These are phyloP conservation scores for Phylloscopus trochilus DNA, from an alignment of 2,113 vertebrate species.

Conservation along the genomic window DNA sequence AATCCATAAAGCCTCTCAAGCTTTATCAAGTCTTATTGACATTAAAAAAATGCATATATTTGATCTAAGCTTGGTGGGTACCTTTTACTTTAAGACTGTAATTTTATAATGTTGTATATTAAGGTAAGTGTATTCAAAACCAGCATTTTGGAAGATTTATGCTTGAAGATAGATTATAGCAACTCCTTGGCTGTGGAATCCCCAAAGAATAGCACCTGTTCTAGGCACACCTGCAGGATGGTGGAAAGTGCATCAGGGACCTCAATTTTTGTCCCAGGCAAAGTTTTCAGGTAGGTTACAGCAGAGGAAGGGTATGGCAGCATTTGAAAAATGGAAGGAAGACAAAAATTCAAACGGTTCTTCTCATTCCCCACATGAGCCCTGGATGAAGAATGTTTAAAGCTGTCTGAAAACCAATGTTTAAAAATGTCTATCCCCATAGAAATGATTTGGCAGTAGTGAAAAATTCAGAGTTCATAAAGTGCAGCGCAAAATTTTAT, in stretches of 20 bases:
- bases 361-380: background rate
- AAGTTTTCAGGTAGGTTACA: background rate
- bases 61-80: accelerated
- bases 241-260: background rate
- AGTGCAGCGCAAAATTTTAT: background rate
- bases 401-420: background rate
- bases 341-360: background rate
- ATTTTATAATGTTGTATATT: background rate
- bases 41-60: background rate
- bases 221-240: background rate
- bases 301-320: background rate
- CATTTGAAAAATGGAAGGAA: background rate
- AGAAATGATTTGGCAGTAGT: background rate
- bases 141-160: background rate
- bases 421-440: background rate
- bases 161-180: background rate
- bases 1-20: background rate
- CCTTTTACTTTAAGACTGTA: background rate
- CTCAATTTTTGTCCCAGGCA: background rate
- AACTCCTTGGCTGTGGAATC: background rate
- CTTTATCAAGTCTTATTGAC: background rate
- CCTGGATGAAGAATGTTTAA: background rate
- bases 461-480: background rate
- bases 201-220: background rate
- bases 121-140: background rate